phyloP scores from a whole-genome alignment of 2,888 invertebrate genomes.

The Parnassius glacialis region DNA sequence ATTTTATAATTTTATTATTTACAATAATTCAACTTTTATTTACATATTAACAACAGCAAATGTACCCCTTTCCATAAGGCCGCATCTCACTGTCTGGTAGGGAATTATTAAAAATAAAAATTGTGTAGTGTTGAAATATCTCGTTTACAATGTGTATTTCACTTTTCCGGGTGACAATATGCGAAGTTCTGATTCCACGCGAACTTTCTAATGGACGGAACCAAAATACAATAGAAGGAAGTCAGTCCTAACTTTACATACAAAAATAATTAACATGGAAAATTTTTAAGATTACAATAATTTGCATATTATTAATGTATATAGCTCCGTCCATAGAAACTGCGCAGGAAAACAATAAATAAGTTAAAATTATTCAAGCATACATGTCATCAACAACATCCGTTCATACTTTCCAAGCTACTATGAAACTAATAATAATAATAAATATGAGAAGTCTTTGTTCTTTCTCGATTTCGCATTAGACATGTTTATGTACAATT shows the following conservation, averaged over 20 bases:
- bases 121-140: conserved; percentile 43
- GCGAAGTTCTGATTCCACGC: neutral
- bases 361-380: conserved; percentile 59
- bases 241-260: conserved; percentile 23
- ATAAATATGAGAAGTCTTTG: conserved; percentile 75
- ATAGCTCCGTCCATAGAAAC: conserved; percentile 41
- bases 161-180: neutral
- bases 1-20: conserved; percentile 78
- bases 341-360: conserved; percentile 8
- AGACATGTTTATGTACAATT: conserved; percentile 66
- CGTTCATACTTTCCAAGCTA: conserved; percentile 55
- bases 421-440: conserved; percentile 57
- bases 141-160: conserved; percentile 33
- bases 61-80: conserved; percentile 63
- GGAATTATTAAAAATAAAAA: conserved; percentile 56
- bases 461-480: conserved; percentile 67
- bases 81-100: conserved; percentile 66
- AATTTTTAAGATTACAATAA: conserved; percentile 47
- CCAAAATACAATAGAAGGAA: conserved; percentile 9
- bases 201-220: conserved; percentile 11
- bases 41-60: conserved; percentile 79
- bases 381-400: conserved; percentile 59
- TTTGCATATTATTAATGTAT: conserved; percentile 43
- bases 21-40: conserved; percentile 80
- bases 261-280: conserved; percentile 52